Conservation (phyloP, 2,797 vertebrate species). For the Sebastes minor region DNA sequence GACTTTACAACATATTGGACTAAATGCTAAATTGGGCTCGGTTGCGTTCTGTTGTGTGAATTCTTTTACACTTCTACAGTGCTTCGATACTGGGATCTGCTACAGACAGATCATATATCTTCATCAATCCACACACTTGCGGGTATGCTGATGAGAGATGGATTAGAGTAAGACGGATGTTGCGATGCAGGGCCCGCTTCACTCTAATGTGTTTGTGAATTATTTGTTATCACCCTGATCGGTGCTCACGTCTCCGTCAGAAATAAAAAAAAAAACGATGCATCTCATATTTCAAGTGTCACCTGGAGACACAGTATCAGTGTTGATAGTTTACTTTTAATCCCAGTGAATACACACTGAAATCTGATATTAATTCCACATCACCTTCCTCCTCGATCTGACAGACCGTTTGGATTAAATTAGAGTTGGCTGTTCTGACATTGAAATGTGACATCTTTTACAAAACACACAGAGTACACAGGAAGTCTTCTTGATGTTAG, state of each 20-base stretch:
- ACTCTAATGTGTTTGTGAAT: conserved; percentile 4
- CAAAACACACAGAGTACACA: neutral
- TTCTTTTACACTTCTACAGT: neutral
- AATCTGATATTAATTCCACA: neutral
- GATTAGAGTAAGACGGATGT: neutral
- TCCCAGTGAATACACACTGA: neutral
- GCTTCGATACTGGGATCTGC: neutral
- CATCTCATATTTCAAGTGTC: neutral
- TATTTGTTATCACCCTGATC: neutral
- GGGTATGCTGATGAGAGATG: conserved; percentile 35
- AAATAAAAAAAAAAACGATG: neutral
- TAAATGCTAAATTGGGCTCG: no score
- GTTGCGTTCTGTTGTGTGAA: no score
- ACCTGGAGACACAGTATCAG: neutral
- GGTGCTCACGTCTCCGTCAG: neutral
- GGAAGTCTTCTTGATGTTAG: neutral
- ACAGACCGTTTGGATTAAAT: neutral
- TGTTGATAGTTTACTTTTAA: neutral
- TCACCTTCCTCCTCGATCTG: neutral
- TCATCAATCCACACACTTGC: neutral
- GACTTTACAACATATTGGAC: no score
- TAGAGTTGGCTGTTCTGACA: neutral
- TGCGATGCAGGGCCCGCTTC: conserved; percentile 41
- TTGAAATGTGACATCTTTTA: neutral
- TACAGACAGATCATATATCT: conserved; percentile 12